Percentiles rank a stretch among this genome's conserved stretches.
Conservation (phyloP, 2,888 invertebrate genomes). For the Heliconius sara region DNA sequence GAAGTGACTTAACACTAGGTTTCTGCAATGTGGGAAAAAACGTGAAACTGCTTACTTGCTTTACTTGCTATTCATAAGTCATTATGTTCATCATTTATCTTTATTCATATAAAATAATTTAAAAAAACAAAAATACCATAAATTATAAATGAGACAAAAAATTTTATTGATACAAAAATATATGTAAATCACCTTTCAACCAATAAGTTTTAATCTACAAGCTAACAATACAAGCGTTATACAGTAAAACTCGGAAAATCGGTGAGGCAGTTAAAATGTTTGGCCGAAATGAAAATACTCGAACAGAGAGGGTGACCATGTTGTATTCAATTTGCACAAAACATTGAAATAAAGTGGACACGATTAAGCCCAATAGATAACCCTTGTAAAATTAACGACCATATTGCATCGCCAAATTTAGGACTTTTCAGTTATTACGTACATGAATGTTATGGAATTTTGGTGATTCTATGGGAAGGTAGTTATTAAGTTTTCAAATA, state of each 20-base stretch:
- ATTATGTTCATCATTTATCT: too few species aligned
- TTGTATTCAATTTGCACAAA: slow-evolving; percentile 23
- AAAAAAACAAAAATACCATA: not conserved
- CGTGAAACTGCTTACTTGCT: too few species aligned
- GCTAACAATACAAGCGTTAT: slow-evolving; percentile 29
- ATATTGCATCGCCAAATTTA: not conserved
- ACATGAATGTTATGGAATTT: not conserved
- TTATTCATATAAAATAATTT: not conserved
- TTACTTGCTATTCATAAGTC: too few species aligned
- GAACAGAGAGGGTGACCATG: slow-evolving; percentile 23
- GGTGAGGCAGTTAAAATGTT: slow-evolving; percentile 30
- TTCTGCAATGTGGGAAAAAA: too few species aligned
- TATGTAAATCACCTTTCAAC: slow-evolving; percentile 16
- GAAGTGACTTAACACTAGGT: not conserved
- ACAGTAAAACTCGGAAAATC: slow-evolving; percentile 29
- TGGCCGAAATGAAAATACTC: slow-evolving; percentile 27
- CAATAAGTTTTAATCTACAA: slow-evolving; percentile 28
- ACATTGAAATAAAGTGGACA: slow-evolving; percentile 17
- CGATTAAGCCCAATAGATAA: slow-evolving; percentile 20
- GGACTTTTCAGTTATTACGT: not conserved
- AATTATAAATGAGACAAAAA: not conserved
- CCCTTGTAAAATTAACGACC: slow-evolving; percentile 13
- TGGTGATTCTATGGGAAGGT: not conserved
- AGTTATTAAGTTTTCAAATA: not conserved
- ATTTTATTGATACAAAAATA: slow-evolving; percentile 4